A percentile compares a stretch with the other conserved stretches of the same genome.
Conservation (phyloP, 64 coral and sea anemone genomes). For the Montipora efflorescens region DNA sequence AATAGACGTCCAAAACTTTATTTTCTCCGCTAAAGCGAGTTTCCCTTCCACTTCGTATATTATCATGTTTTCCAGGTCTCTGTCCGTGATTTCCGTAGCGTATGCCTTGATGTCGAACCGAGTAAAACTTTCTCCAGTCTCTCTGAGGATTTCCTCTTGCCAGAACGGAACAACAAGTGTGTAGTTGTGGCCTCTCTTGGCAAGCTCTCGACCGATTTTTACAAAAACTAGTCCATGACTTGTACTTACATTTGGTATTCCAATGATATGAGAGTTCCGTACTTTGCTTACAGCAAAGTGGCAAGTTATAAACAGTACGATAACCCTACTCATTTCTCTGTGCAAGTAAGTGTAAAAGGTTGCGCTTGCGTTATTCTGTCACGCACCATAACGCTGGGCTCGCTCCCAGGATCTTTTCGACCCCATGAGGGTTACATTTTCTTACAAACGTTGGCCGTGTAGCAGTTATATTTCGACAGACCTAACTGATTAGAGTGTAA, state of each 20-base stretch:
- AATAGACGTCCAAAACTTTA: conserved; percentile 30
- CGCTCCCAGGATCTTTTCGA: too few species aligned
- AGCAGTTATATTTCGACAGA: too few species aligned
- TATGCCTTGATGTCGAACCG: conserved; percentile 52
- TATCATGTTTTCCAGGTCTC: conserved; percentile 58
- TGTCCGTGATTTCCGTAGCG: conserved; percentile 35
- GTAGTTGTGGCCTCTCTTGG: conserved; percentile 56
- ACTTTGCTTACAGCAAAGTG: not conserved
- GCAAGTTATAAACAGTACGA: not conserved
- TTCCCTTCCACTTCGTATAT: conserved; percentile 62
- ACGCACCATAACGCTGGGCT: too few species aligned
- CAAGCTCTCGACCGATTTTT: conserved; percentile 78
- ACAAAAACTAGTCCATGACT: conserved; percentile 62
- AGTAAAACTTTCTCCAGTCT: not conserved
- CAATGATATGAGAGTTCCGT: conserved; percentile 42
- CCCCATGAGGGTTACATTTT: too few species aligned
- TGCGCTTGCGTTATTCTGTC: not conserved
- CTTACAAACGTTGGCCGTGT: too few species aligned
- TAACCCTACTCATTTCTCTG: not conserved
- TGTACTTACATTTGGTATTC: conserved; percentile 72
- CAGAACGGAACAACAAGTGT: conserved; percentile 65
- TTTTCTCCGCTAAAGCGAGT: conserved; percentile 19
- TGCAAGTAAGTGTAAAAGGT: not conserved
- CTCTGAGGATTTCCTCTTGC: conserved; percentile 26
- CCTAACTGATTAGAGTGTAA: too few species aligned